Evolutionary conservation across 2,113 vertebrate species (phyloP).

Genomic region (Desmodus rotundus): DNA sequence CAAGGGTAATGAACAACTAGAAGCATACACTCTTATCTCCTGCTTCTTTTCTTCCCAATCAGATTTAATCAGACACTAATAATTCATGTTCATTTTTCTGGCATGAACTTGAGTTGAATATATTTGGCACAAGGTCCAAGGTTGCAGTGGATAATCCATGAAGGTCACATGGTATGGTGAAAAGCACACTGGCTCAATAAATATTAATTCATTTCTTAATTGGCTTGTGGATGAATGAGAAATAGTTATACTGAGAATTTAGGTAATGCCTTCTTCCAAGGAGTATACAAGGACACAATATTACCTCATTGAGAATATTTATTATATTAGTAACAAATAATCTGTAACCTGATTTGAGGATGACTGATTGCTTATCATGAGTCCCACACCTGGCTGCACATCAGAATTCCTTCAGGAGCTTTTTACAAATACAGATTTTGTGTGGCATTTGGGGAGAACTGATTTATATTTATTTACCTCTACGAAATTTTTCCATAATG

Average conservation of each 20-base stretch:
- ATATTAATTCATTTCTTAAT: constrained; percentile 23
- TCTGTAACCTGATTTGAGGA: constrained; percentile 8
- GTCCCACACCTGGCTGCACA: not conserved
- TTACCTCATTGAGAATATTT: constrained; percentile 6
- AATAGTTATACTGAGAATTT: constrained; percentile 31
- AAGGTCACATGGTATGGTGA: not conserved
- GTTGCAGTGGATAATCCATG: not conserved
- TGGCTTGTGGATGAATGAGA: not conserved
- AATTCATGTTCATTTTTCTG: not conserved
- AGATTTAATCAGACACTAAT: not conserved
- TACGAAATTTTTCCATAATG: not conserved
- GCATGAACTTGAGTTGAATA: constrained; percentile 26
- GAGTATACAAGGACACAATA: constrained; percentile 11
- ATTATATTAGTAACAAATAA: constrained; percentile 33
- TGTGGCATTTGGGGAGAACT: not conserved
- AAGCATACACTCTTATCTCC: not conserved
- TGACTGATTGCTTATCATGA: not conserved
- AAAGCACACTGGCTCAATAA: constrained; percentile 22
- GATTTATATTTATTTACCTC: constrained; percentile 21
- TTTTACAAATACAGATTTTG: constrained; percentile 23
- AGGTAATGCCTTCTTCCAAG: not conserved
- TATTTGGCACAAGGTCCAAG: not conserved
- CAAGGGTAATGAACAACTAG: not conserved
- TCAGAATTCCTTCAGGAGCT: constrained; percentile 6
- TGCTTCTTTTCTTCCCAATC: not conserved